These are phyloP conservation scores for Isaurus tuberculatus DNA, from an alignment of 92 coral and sea anemone species.

Conservation along the genomic window DNA sequence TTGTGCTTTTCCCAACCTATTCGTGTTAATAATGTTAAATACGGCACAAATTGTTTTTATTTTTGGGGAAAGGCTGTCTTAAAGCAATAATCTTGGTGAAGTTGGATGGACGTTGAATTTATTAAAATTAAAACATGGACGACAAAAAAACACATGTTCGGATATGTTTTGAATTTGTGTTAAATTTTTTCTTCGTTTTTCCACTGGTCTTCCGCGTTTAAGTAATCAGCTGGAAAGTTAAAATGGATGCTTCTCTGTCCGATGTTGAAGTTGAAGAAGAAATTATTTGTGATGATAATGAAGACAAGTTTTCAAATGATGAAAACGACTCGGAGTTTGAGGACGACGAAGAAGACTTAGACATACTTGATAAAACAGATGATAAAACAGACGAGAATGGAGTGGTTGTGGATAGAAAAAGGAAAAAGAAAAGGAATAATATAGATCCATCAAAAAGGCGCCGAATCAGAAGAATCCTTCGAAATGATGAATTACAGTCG, in stretches of 20 bases:
- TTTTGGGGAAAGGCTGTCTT: neutral
- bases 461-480: conserved; percentile 83
- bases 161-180: neutral
- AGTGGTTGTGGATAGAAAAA: conserved; percentile 18
- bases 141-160: neutral
- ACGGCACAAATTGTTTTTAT: neutral
- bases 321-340: conserved; percentile 9
- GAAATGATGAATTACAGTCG: conserved; percentile 74
- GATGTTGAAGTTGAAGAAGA: conserved; percentile 15
- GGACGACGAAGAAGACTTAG: conserved; percentile 24
- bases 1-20: neutral
- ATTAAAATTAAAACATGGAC: neutral
- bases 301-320: conserved; percentile 8
- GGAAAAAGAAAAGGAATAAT: conserved; percentile 65
- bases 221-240: neutral
- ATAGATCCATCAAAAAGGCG: conserved; percentile 79
- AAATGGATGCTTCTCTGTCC: conserved; percentile 22
- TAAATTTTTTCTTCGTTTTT: neutral
- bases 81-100: neutral
- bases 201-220: neutral
- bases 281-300: neutral
- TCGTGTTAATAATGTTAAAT: neutral
- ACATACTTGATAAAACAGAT: neutral
- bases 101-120: neutral
- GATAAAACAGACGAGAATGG: conserved; percentile 56